Conservation (phyloP, 2,888 invertebrate genomes). For the Operophtera brumata region DNA sequence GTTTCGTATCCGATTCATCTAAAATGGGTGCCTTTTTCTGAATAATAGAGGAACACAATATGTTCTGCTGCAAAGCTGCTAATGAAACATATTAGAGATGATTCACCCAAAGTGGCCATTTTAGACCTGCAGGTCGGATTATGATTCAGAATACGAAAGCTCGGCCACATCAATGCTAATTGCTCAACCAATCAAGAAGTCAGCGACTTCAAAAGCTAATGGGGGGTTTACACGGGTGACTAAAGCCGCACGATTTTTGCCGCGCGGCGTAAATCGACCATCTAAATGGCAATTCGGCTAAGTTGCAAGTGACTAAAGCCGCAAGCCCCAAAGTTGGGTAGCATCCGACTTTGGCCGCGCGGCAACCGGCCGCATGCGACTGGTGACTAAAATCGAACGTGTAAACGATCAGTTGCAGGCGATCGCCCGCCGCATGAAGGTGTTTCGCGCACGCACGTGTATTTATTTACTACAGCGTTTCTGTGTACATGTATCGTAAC, state of each 20-base stretch:
- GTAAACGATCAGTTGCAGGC: conserved; percentile 34
- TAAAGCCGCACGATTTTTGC: conserved; percentile 45
- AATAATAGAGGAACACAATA: too few relatives aligned
- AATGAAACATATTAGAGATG: too few relatives aligned
- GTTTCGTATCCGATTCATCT: too few relatives aligned
- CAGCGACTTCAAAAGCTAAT: too few relatives aligned
- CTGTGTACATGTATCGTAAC: conserved; percentile 19
- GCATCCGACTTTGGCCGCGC: conserved; percentile 45
- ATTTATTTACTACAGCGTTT: conserved; percentile 24
- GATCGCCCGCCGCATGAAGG: conserved; percentile 27
- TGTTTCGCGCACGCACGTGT: conserved; percentile 33
- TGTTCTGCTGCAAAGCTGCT: too few relatives aligned
- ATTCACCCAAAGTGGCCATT: too few relatives aligned
- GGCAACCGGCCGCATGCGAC: conserved; percentile 44
- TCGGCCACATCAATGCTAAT: too few relatives aligned
- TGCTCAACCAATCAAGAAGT: too few relatives aligned
- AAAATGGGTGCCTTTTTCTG: too few relatives aligned
- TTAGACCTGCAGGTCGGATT: too few relatives aligned
- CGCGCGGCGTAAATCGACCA: conserved; percentile 40
- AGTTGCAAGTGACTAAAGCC: conserved; percentile 43
- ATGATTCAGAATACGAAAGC: too few relatives aligned
- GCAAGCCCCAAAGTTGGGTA: conserved; percentile 46
- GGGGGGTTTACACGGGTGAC: conserved; percentile 41
- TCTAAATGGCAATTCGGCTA: conserved; percentile 46
- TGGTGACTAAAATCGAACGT: conserved; percentile 36